phyloP scores from a whole-genome alignment of 2,888 invertebrate species.

The Trachelus tabidus region DNA sequence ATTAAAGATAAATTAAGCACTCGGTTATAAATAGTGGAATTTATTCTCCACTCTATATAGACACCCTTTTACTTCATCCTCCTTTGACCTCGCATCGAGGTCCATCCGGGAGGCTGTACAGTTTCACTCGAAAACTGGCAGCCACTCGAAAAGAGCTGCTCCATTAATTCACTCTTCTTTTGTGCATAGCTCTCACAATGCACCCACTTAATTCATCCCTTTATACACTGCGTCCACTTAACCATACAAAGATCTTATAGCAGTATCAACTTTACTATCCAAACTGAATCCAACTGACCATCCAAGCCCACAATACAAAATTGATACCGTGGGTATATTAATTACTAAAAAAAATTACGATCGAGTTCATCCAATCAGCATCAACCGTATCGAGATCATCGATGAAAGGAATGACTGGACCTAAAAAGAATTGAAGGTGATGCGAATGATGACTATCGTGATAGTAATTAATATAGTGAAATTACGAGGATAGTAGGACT shows the following conservation, averaged over 20 bases:
- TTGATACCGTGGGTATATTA: neutral
- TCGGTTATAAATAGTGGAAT: conserved; percentile 28
- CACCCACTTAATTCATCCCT: conserved; percentile 1
- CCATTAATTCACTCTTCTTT: neutral
- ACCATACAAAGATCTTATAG: neutral
- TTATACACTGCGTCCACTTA: neutral
- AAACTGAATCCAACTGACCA: neutral
- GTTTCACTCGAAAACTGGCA: neutral
- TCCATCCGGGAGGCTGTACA: neutral
- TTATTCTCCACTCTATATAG: neutral
- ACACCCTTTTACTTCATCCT: neutral
- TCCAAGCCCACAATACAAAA: neutral
- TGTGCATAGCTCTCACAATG: conserved; percentile 4
- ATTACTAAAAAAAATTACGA: neutral
- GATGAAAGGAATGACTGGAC: neutral
- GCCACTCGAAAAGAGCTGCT: neutral
- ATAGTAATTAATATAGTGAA: neutral
- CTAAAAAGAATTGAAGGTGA: neutral
- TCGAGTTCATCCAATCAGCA: neutral
- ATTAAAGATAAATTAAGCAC: conserved; percentile 42
- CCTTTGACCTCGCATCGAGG: neutral
- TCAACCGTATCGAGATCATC: neutral
- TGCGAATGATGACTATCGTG: neutral
- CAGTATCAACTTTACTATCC: neutral
- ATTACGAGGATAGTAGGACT: neutral